phyloP scores from a whole-genome alignment of 2,797 vertebrate species.

The Potorous gilbertii region DNA sequence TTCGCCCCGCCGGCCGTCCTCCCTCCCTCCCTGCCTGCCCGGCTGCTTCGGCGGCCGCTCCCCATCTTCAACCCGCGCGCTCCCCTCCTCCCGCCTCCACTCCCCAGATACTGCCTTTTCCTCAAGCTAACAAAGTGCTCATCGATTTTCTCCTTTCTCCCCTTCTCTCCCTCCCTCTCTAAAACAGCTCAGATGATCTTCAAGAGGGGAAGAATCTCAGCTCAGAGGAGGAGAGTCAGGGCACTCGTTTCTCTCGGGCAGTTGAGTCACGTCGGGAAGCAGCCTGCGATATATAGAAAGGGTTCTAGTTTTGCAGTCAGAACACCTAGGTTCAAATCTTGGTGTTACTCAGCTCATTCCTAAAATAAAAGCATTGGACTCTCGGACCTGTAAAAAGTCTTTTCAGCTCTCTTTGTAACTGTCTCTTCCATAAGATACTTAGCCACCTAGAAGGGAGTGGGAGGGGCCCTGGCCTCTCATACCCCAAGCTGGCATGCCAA shows the following conservation, averaged over 20 bases:
- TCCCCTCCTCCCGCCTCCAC: background rate
- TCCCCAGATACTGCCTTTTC: background rate
- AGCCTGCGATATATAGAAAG: background rate
- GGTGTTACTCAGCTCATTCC: background rate
- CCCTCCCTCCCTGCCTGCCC: background rate
- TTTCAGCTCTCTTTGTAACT: background rate
- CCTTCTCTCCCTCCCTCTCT: background rate
- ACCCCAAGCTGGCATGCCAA: background rate
- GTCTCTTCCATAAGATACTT: background rate
- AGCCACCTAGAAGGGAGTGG: background rate
- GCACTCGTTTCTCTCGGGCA: background rate
- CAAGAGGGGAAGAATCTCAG: background rate
- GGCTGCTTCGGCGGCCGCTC: background rate
- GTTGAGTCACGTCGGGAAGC: background rate
- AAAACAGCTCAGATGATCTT: background rate
- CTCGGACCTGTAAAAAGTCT: background rate
- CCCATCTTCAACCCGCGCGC: background rate
- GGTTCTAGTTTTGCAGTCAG: background rate
- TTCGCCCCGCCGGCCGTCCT: constrained; percentile 50
- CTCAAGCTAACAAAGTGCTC: background rate
- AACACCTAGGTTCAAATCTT: background rate
- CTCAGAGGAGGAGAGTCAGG: background rate
- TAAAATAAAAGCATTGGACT: background rate
- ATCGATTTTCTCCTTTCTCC: background rate
- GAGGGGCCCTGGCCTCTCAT: background rate